These are phyloP conservation scores for Platyrinchus mystaceus DNA, from an alignment of 2,797 vertebrate genomes.

Conservation along the genomic window DNA sequence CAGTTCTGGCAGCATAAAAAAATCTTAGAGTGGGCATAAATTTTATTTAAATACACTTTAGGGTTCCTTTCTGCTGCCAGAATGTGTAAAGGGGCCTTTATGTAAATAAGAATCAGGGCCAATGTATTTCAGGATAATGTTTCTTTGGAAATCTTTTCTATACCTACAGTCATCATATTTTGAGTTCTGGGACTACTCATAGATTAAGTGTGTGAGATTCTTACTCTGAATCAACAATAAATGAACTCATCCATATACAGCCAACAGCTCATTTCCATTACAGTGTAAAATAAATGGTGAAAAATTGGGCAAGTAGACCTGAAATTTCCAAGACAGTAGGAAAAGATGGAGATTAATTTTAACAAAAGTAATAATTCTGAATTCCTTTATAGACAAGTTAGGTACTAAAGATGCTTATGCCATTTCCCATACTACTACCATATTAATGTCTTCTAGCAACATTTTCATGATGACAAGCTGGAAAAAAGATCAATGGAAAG, in stretches of 20 bases:
- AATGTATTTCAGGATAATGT: neutral
- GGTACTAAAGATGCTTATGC: neutral
- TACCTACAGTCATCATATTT: neutral
- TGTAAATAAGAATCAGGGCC: neutral
- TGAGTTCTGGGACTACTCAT: neutral
- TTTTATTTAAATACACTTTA: constrained; percentile 20
- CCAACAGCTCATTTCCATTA: neutral
- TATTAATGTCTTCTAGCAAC: neutral
- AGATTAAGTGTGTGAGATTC: neutral
- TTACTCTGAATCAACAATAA: neutral
- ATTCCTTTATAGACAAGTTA: neutral
- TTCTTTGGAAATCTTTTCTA: constrained; percentile 29
- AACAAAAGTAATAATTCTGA: neutral
- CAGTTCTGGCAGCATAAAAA: constrained; percentile 11
- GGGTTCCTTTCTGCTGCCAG: neutral
- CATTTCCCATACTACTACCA: neutral
- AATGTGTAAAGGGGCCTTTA: neutral
- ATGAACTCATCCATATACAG: neutral
- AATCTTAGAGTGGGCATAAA: neutral
- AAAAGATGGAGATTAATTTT: neutral
- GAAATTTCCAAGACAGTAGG: neutral
- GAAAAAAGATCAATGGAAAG: constrained; percentile 10
- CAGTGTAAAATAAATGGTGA: neutral
- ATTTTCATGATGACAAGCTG: neutral
- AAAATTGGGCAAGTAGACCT: neutral